A percentile compares a stretch with the other conserved stretches of the same genome.
Conservation (phyloP, 2,113 vertebrate genomes). For the Oryzias woworae region DNA sequence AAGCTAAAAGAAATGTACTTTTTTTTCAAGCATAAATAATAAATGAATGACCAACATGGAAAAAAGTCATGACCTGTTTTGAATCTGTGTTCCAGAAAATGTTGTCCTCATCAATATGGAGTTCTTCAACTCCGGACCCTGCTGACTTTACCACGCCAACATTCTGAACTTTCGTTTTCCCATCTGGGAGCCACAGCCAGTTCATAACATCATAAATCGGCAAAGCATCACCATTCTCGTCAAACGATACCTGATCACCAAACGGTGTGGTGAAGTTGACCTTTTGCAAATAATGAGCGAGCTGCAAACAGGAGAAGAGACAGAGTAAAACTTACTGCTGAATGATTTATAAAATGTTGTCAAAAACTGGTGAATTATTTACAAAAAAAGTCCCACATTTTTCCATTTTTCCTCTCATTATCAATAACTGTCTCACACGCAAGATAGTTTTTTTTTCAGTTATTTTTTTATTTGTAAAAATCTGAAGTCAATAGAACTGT, state of each 20-base stretch:
- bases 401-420: background rate
- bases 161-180: constrained; percentile 45
- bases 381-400: background rate
- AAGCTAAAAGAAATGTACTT: background rate
- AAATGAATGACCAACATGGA: background rate
- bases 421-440: too few relatives aligned
- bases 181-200: constrained; percentile 61
- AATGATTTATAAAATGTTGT: background rate
- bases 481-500: too few relatives aligned
- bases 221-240: constrained; percentile 70
- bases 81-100: constrained; percentile 64
- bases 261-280: constrained; percentile 70
- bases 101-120: constrained; percentile 56
- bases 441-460: too few relatives aligned
- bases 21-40: fast-evolving
- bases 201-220: constrained; percentile 75
- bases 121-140: constrained; percentile 35
- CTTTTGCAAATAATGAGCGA: constrained; percentile 67
- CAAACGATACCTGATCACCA: constrained; percentile 72
- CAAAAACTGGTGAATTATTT: background rate
- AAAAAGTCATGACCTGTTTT: constrained; percentile 35
- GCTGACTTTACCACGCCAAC: constrained; percentile 67
- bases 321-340: background rate
- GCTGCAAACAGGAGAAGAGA: constrained; percentile 29
- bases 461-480: too few relatives aligned